Percentiles rank a stretch among this genome's conserved stretches.
Evolutionary conservation across 2,113 vertebrate genomes (phyloP).

Genomic region (Phalacrocorax pelagicus): DNA sequence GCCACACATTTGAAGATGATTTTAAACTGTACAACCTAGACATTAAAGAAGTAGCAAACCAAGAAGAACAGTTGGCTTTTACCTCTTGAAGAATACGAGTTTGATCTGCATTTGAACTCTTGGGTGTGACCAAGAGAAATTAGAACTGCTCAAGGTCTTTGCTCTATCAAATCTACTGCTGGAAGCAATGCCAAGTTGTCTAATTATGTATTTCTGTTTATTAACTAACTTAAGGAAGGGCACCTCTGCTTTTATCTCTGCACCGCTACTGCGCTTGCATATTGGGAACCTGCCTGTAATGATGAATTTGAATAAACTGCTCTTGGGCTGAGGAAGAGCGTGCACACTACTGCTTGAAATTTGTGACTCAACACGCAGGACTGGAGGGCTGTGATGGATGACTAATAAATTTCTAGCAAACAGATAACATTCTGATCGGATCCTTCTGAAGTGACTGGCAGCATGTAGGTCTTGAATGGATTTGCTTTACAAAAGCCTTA

Average conservation of each 20-base stretch:
- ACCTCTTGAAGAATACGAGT: neutral
- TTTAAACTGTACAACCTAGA: neutral
- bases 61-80: neutral
- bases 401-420: neutral
- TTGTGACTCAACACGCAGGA: constrained; percentile 3
- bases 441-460: constrained; percentile 25
- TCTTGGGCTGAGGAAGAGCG: neutral
- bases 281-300: neutral
- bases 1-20: neutral
- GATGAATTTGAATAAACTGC: constrained; percentile 27
- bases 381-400: neutral
- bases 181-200: neutral
- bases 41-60: neutral
- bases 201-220: neutral
- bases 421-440: neutral
- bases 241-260: neutral
- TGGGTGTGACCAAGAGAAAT: neutral
- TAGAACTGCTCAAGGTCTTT: neutral
- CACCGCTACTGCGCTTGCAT: neutral
- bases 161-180: neutral
- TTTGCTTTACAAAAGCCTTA: constrained; percentile 8
- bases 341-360: neutral
- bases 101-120: neutral
- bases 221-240: neutral
- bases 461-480: neutral